Conservation (phyloP, 1,140 invertebrate species). For the Zaprionus kolodkinae region DNA sequence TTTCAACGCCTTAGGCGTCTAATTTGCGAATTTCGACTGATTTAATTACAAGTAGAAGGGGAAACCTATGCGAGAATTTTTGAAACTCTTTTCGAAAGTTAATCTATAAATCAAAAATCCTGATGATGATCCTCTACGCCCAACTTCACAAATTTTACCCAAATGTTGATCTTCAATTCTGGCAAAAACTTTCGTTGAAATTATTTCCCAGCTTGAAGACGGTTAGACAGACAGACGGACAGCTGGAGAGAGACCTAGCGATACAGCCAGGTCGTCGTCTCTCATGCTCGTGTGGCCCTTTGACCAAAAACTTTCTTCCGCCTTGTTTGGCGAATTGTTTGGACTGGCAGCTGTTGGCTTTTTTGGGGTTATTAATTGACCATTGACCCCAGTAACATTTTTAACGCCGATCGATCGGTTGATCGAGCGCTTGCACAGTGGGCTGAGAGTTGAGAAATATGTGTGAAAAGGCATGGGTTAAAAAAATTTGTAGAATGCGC, state of each 20-base stretch:
- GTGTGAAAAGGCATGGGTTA: neutral
- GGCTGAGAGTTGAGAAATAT: neutral
- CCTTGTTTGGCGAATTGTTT: constrained; percentile 27
- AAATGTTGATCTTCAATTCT: neutral
- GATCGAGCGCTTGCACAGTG: neutral
- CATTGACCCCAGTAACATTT: constrained; percentile 38
- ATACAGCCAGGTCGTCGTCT: constrained; percentile 13
- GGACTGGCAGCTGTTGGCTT: constrained; percentile 1
- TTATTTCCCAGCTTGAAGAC: constrained; percentile 8
- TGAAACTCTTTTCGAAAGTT: neutral
- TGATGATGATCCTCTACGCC: neutral
- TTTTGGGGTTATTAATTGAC: constrained; percentile 48
- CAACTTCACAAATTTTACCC: no score
- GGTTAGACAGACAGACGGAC: neutral
- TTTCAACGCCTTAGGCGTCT: constrained; percentile 18
- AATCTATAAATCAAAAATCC: neutral
- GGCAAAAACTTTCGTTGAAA: neutral
- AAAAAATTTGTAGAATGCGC: neutral
- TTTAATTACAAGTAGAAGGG: neutral
- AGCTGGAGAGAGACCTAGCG: neutral
- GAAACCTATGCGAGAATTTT: neutral
- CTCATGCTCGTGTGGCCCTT: constrained; percentile 25
- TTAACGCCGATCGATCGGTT: constrained; percentile 29
- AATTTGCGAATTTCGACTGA: neutral
- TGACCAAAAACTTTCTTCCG: constrained; percentile 50